Evolutionary conservation across 1,140 invertebrate genomes (phyloP), one percentile per base, ranked within the genome.

Genomic region (Hylaeus volcanicus): DNA sequence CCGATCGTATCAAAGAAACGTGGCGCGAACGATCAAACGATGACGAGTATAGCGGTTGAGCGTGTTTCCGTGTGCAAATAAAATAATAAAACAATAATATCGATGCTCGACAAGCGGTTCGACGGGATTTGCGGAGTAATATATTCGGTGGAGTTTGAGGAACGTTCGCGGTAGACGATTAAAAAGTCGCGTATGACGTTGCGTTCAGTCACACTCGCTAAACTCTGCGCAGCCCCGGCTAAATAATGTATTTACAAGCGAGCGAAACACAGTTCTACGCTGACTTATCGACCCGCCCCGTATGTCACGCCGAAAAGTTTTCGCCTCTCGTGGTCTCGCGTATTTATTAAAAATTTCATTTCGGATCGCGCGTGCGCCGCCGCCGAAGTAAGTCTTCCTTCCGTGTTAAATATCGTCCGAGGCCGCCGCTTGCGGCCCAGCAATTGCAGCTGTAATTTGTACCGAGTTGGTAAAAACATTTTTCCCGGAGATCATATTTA

Each of bases 281-380:
- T 8, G n/a, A 1, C 60, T 63, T 63, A 63, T 63, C 60, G 60
- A 63, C 41, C 37, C 37, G 9, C 5, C 4, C 8, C 60, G 60
- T 63, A 39, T 5, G 37, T 63, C 37, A 8, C 60, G 9, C 14
- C 14, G 64, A 9, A 3, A 72, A 72, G 41, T 72, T 72, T n/a
- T 43, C 70, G 41, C 56, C n/a, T 12, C 55, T 15, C 9, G 6
- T 15, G 15, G 0, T 8, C 3, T 15, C 68, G 26, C 8, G 70
- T 60, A 56, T 60, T 72, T 60, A 45, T 41, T 72, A 26, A 72
- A 72, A 72, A 72, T 72, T 72, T 72, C 70, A 72, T 72, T 60
- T 37, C 15, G 39, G 15, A n/a, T 14, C 14, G 55, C 12, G 12
- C 12, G 2, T n/a, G 55, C 9, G 1, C 9, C 9, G 2, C 26